These are phyloP conservation scores for Pithys albifrons DNA, from an alignment of 2,113 vertebrate species.

Conservation along the genomic window DNA sequence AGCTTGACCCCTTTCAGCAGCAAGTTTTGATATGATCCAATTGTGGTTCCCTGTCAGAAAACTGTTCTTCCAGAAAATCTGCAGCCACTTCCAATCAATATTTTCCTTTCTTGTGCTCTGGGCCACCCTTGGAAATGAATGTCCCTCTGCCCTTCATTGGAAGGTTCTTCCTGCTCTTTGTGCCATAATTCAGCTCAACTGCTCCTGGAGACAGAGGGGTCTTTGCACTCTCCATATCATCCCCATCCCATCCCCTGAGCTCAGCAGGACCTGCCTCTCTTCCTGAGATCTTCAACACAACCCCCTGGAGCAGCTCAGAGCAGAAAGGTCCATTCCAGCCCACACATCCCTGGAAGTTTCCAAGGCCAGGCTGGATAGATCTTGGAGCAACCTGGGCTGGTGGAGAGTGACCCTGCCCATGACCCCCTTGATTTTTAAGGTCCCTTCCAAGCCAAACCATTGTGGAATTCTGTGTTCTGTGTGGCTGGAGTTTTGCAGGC, in stretches of 20 bases:
- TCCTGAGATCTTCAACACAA: neutral
- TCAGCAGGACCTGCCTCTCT: neutral
- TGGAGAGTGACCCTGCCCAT: neutral
- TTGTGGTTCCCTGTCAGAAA: neutral
- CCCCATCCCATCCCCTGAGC: neutral
- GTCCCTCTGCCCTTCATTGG: neutral
- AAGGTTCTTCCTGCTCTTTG: neutral
- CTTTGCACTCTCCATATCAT: neutral
- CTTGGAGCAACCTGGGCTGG: neutral
- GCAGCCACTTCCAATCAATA: constrained; percentile 8
- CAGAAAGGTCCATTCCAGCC: neutral
- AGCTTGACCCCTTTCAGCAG: neutral
- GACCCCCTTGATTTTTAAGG: neutral
- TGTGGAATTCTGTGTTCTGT: accelerated
- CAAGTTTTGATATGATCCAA: neutral
- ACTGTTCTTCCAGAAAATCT: neutral
- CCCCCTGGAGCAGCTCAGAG: neutral
- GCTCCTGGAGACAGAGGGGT: neutral
- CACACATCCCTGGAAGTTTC: neutral
- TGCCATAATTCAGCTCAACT: neutral
- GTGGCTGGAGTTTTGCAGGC: neutral
- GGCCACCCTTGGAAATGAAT: neutral
- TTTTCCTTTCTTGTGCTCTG: neutral
- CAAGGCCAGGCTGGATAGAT: neutral
- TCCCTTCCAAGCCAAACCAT: neutral